Evolutionary conservation across 2,797 vertebrate genomes (phyloP), one percentile per base, ranked within the genome.

Genomic region (Podargus strigoides): DNA sequence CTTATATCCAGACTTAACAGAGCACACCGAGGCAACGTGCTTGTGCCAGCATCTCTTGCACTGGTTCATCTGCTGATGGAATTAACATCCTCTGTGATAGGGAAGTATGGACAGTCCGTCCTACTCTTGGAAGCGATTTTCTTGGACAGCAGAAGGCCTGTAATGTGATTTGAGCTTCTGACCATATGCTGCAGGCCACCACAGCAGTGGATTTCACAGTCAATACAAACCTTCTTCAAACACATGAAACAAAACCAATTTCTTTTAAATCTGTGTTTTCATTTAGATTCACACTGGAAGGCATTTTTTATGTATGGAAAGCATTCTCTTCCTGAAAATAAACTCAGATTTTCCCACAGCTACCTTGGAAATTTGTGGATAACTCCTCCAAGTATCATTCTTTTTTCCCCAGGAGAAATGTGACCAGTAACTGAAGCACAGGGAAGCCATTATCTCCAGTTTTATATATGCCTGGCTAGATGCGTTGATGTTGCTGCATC

Each of bases 101-200:
- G 36, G 22, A 59, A 76, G 14, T 22, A 37, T 0, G 7, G 50
- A 53, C 36, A 87, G 17, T 53, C 47, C 23, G 17, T 53, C 47
- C 23, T 1, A 1, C n/a, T 27, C 73, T 50, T 26, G 73, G 39
- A 74, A 83, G 37, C 30, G 19, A 6, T 60, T 47, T 78, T 42
- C 28, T 75, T 42, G 10, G 55, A 18, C 7, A 84, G 80, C 67
- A 84, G 37, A 75, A 68, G 47, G 42, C 17, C 50, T 49, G 2
- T 30, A 11, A 16, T 58, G 30, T 15, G 37, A 52, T 83, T 63
- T 52, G 11, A 68, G 64, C 59, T 82, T 52, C 50, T 39, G 32
- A 39, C 11, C 0, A 0, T 3, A 2, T 0, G 2, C 67, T 79
- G 41, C 49, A 72, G 41, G n/a, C 39, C 44, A 42, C 7, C 52